These are phyloP conservation scores for Noturus placidus DNA, from an alignment of 2,113 vertebrate genomes.

Conservation along the genomic window DNA sequence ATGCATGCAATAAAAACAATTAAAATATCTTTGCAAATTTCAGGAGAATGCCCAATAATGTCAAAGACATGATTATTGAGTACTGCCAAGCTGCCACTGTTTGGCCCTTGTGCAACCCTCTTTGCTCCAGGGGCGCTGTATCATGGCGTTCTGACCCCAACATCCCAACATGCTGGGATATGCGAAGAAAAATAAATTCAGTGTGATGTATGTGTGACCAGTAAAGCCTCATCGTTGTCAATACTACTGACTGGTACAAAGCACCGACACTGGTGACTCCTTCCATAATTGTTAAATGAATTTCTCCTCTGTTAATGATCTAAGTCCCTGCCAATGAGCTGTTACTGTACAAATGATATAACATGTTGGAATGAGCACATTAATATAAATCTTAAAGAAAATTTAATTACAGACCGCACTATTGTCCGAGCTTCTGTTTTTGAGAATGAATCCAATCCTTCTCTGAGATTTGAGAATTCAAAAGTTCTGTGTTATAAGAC, in stretches of 20 bases:
- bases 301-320: neutral
- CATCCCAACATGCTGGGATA: no score
- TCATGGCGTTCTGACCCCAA: no score
- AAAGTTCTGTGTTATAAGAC: neutral
- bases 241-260: neutral
- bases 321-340: neutral
- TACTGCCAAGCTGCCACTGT: no score
- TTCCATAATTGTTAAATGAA: neutral
- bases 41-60: no score
- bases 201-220: no score
- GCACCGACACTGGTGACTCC: neutral
- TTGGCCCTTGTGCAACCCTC: no score
- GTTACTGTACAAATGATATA: neutral
- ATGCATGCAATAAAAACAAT: no score
- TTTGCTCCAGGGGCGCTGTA: no score
- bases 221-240: no score
- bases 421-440: neutral
- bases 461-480: neutral
- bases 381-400: neutral
- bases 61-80: neutral
- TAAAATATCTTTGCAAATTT: no score
- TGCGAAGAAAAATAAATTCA: no score
- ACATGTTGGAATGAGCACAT: neutral
- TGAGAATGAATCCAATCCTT: neutral
- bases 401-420: neutral